A percentile compares a stretch with the other conserved stretches of the same genome.
Evolutionary conservation across 2,113 vertebrate species (phyloP).

Genomic region (Heterotilapia buettikoferi): DNA sequence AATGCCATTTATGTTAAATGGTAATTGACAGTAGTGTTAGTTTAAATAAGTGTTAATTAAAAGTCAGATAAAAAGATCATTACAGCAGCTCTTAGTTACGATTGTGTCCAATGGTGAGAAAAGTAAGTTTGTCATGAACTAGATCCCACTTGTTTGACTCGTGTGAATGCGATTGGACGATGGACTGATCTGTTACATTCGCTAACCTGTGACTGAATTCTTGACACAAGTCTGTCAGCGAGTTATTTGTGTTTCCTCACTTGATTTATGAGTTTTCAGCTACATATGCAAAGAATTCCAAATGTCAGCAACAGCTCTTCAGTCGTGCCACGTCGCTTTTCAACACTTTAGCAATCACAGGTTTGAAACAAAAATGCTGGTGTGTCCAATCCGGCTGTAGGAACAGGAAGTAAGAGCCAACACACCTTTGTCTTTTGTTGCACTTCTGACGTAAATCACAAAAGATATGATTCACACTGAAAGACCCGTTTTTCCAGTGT

Average conservation of each 20-base stretch:
- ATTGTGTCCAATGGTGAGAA: background rate
- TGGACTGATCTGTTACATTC: fast-evolving
- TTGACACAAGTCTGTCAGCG: fast-evolving
- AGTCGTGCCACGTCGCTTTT: fast-evolving
- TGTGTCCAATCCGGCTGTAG: background rate
- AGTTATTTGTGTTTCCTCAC: background rate
- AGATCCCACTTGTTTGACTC: background rate
- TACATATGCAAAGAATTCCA: background rate
- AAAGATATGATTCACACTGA: background rate
- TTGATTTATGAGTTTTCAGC: background rate
- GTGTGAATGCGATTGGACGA: background rate
- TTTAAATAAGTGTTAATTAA: background rate
- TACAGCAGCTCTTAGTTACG: background rate
- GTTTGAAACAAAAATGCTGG: background rate
- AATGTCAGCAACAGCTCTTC: background rate
- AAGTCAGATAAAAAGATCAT: fast-evolving
- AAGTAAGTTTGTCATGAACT: background rate
- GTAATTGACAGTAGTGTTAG: background rate
- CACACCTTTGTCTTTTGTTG: background rate
- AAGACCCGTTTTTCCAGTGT: background rate
- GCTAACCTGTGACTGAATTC: fast-evolving
- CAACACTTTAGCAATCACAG: background rate
- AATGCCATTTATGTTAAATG: background rate
- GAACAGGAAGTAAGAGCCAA: background rate
- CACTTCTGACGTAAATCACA: background rate